phyloP scores from a whole-genome alignment of 2,797 vertebrate genomes.

The Meda fulgida region DNA sequence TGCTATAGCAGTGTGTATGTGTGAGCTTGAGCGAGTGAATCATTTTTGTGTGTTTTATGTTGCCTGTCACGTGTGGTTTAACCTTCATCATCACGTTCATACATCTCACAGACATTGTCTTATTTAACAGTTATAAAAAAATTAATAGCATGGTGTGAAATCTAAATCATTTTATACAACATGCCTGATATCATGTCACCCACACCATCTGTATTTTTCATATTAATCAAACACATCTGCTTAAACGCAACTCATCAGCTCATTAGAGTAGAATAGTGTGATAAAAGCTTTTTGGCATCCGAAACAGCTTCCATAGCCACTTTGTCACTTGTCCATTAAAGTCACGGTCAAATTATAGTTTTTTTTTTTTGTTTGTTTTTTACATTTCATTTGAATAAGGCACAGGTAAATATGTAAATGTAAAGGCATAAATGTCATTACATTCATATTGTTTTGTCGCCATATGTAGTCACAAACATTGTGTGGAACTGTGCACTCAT shows the following conservation, averaged over 20 bases:
- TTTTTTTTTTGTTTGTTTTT: neutral
- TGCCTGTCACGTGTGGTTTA: slow-evolving; percentile 65
- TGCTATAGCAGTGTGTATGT: slow-evolving; percentile 63
- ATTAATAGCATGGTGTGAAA: slow-evolving; percentile 75
- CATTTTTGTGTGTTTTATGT: slow-evolving; percentile 71
- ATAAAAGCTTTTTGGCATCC: neutral
- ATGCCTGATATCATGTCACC: slow-evolving; percentile 68
- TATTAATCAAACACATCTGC: slow-evolving; percentile 66
- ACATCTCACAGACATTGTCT: slow-evolving; percentile 64
- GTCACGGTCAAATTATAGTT: slow-evolving; percentile 6
- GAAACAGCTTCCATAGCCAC: slow-evolving; percentile 6
- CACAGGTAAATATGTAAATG: slow-evolving; percentile 2
- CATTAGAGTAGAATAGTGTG: slow-evolving; percentile 57
- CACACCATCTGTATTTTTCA: slow-evolving; percentile 60
- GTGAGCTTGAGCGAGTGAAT: slow-evolving; percentile 50
- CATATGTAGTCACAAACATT: slow-evolving; percentile 31
- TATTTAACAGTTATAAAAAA: slow-evolving; percentile 66
- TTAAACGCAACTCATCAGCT: slow-evolving; percentile 65
- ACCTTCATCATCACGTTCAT: slow-evolving; percentile 65
- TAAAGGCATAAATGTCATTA: slow-evolving; percentile 31
- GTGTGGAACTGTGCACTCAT: slow-evolving; percentile 27
- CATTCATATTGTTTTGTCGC: slow-evolving; percentile 45
- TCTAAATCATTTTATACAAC: slow-evolving; percentile 62
- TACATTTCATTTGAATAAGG: slow-evolving; percentile 17
- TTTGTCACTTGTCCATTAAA: neutral